phyloP scores from a whole-genome alignment of 2,888 invertebrate genomes.

The Cryptocheilus praepositus region DNA sequence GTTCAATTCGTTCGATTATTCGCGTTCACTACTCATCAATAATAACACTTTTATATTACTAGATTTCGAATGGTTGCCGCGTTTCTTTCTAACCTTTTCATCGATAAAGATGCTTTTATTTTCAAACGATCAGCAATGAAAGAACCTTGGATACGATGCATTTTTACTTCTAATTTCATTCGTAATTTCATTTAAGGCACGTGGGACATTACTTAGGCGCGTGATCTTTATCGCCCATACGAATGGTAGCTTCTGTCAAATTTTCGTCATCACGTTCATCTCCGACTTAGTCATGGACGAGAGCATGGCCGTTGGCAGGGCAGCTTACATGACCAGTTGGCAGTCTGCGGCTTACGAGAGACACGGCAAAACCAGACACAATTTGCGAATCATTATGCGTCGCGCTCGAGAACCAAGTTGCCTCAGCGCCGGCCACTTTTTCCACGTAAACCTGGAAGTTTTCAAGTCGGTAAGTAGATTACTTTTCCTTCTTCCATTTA shows the following conservation, averaged over 20 bases:
- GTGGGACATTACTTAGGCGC: slow-evolving; percentile 29
- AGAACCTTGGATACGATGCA: too few species aligned
- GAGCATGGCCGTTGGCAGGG: slow-evolving; percentile 10
- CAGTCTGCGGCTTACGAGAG: background rate
- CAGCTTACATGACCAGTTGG: slow-evolving; percentile 4
- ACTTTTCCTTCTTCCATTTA: too few species aligned
- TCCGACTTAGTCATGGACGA: slow-evolving; percentile 30
- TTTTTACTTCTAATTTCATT: background rate
- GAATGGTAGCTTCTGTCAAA: slow-evolving; percentile 31
- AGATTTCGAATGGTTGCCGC: too few species aligned
- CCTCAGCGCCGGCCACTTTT: slow-evolving; percentile 43
- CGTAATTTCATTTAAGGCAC: slow-evolving; percentile 17
- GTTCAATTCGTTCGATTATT: too few species aligned
- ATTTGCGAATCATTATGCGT: slow-evolving; percentile 34
- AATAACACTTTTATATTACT: too few species aligned
- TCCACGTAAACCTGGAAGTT: slow-evolving; percentile 36
- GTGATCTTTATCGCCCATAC: slow-evolving; percentile 36
- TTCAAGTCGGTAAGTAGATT: slow-evolving; percentile 30
- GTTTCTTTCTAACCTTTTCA: too few species aligned
- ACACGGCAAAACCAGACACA: background rate
- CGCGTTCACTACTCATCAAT: too few species aligned
- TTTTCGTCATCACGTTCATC: slow-evolving; percentile 36
- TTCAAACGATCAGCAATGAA: too few species aligned
- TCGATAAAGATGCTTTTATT: too few species aligned
- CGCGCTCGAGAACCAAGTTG: slow-evolving; percentile 36